Evolutionary conservation across 2,888 invertebrate species (phyloP).

Genomic region (Sclerodermus sp.): DNA sequence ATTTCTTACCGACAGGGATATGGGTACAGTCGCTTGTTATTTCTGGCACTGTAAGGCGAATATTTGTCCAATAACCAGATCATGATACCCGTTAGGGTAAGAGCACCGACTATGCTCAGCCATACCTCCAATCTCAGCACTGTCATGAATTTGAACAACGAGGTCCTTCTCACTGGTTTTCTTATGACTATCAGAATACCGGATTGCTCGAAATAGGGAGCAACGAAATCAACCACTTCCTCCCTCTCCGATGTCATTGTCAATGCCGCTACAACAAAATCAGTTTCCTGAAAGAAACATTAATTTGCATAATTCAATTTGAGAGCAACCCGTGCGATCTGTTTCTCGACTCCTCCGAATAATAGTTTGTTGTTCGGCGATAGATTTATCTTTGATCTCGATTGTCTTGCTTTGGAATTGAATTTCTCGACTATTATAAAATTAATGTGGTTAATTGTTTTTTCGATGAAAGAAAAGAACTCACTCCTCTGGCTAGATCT

Average conservation of each 20-base stretch:
- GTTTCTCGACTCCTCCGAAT: too few species aligned
- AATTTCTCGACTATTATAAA: too few species aligned
- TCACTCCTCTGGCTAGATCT: slow-evolving; percentile 77
- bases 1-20: slow-evolving; percentile 69
- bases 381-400: too few species aligned
- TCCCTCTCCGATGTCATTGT: slow-evolving; percentile 91
- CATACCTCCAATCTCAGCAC: slow-evolving; percentile 86
- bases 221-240: slow-evolving; percentile 87
- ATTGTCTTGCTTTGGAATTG: too few species aligned
- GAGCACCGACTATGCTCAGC: slow-evolving; percentile 82
- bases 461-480: slow-evolving; percentile 27
- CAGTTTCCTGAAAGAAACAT: slow-evolving; percentile 85
- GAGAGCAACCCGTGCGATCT: too few species aligned
- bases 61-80: slow-evolving; percentile 88
- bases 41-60: slow-evolving; percentile 85
- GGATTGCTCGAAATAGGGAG: slow-evolving; percentile 89
- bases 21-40: slow-evolving; percentile 78
- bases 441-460: too few species aligned
- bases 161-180: slow-evolving; percentile 78
- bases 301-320: too few species aligned
- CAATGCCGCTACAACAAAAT: slow-evolving; percentile 78
- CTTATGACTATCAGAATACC: slow-evolving; percentile 92
- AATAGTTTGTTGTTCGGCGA: too few species aligned
- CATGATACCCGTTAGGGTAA: slow-evolving; percentile 81
- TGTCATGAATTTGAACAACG: slow-evolving; percentile 91